Percentiles rank a stretch among this genome's conserved stretches.
phyloP scores from a whole-genome alignment of 2,888 invertebrate species.

The Hoplodrina blanda region DNA sequence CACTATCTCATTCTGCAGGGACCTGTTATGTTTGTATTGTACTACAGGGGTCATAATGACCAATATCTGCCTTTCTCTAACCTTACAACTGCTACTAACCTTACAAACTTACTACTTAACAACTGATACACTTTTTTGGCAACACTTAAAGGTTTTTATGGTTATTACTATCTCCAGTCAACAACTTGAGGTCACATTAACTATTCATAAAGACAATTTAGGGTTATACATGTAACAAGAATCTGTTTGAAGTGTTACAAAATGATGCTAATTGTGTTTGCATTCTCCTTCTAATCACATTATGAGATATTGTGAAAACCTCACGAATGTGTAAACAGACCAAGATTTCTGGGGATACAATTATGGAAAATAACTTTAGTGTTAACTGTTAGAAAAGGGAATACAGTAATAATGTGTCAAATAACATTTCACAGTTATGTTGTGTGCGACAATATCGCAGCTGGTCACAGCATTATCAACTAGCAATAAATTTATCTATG shows the following conservation, averaged over 20 bases:
- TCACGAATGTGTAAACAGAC: constrained; percentile 20
- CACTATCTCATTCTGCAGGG: not conserved
- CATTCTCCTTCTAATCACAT: constrained; percentile 31
- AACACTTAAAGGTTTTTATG: not conserved
- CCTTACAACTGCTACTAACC: not conserved
- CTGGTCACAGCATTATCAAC: constrained; percentile 36
- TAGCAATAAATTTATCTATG: constrained; percentile 46
- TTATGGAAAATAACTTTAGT: not conserved
- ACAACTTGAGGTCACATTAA: constrained; percentile 22
- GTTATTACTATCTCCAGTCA: constrained; percentile 3
- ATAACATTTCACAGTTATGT: constrained; percentile 33
- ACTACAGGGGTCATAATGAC: not conserved
- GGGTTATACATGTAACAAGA: constrained; percentile 6
- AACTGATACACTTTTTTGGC: constrained; percentile 9
- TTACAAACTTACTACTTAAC: not conserved
- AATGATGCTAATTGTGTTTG: constrained; percentile 27
- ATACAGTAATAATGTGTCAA: constrained; percentile 24
- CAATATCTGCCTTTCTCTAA: constrained; percentile 1
- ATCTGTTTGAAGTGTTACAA: constrained; percentile 10
- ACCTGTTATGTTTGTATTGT: constrained; percentile 1
- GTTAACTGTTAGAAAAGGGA: constrained; percentile 13
- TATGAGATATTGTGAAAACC: constrained; percentile 15
- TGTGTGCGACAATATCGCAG: constrained; percentile 24
- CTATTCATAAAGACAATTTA: constrained; percentile 6
- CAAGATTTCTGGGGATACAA: not conserved